Conservation (phyloP, 2,113 vertebrate species). For the Parus major region DNA sequence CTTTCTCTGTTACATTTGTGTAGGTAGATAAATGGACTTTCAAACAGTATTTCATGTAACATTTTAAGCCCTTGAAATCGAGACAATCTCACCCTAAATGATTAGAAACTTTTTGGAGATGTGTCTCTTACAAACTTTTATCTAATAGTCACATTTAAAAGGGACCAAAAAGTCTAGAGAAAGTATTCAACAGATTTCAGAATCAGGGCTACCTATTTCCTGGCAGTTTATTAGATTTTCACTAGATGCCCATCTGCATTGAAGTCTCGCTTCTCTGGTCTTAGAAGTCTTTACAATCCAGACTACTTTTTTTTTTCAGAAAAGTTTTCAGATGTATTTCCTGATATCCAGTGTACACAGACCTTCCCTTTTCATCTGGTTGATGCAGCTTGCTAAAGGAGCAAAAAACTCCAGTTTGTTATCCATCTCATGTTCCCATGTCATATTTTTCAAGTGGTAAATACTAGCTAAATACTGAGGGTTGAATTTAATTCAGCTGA, state of each 20-base stretch:
- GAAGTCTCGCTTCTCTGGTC: background rate
- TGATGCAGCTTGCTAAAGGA: background rate
- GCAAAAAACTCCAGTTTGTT: background rate
- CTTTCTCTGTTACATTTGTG: background rate
- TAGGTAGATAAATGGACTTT: background rate
- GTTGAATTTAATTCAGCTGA: background rate
- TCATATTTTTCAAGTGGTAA: background rate
- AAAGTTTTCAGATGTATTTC: background rate
- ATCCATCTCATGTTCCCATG: too few species aligned
- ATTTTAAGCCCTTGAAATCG: background rate
- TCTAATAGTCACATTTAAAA: background rate
- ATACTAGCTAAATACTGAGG: background rate
- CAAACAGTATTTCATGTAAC: background rate
- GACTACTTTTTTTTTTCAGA: background rate
- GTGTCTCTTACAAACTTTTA: background rate
- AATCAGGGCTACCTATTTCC: background rate
- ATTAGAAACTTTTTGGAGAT: background rate
- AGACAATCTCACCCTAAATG: background rate
- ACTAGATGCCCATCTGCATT: background rate
- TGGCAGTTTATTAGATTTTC: background rate
- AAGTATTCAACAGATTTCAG: background rate
- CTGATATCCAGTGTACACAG: background rate
- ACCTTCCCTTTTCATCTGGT: background rate
- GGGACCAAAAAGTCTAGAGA: background rate
- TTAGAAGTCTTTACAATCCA: background rate